Percentiles rank a stretch among this genome's conserved stretches.
Conservation (phyloP, 2,113 vertebrate species). For the Phocoena phocoena region DNA sequence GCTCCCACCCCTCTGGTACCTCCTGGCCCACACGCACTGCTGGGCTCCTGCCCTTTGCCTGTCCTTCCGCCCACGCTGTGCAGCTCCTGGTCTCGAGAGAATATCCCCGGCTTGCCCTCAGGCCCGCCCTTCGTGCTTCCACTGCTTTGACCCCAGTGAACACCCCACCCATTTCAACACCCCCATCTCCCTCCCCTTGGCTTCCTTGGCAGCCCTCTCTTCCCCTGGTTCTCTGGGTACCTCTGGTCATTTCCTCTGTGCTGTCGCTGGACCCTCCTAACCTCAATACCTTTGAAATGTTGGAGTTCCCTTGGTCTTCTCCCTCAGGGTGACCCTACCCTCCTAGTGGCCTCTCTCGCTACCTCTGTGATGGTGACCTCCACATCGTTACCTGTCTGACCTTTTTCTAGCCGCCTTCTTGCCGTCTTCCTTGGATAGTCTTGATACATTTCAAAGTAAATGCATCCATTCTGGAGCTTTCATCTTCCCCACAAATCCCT, state of each 20-base stretch:
- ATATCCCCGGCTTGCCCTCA: neutral
- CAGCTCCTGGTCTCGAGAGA: neutral
- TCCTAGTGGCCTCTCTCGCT: neutral
- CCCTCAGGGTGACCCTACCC: neutral
- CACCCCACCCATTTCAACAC: neutral
- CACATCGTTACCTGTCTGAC: neutral
- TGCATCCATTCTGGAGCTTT: neutral
- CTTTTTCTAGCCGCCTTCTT: neutral
- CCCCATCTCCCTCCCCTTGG: neutral
- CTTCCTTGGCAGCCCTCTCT: neutral
- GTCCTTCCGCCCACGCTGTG: rapidly evolving
- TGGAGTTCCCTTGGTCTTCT: too few species aligned
- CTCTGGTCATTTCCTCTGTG: neutral
- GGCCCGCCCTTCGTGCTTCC: neutral
- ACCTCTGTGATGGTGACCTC: neutral
- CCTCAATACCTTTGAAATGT: neutral
- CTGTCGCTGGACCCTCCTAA: neutral
- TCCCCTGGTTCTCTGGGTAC: neutral
- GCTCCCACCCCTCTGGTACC: neutral
- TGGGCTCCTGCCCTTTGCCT: neutral
- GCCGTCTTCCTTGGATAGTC: neutral
- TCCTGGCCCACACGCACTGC: neutral
- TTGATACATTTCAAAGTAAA: neutral
- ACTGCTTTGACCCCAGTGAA: neutral
- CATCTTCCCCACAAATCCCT: neutral